These are phyloP conservation scores for Peromyscus maniculatus DNA, from an alignment of 2,113 vertebrate genomes.

Conservation along the genomic window DNA sequence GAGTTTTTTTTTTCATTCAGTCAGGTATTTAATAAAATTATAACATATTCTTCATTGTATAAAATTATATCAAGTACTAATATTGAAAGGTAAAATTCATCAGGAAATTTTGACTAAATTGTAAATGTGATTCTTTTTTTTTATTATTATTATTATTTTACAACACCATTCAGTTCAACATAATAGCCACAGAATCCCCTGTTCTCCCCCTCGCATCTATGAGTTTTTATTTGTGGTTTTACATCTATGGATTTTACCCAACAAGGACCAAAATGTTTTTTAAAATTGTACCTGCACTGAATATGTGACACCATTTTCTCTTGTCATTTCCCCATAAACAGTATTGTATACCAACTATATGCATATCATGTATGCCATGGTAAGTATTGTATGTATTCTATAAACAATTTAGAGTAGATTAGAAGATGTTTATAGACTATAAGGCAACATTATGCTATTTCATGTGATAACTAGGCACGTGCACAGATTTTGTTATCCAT, in stretches of 20 bases:
- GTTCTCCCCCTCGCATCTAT: too few species aligned
- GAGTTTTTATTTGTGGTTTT: not conserved
- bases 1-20: not conserved
- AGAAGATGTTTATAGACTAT: not conserved
- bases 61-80: not conserved
- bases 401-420: not conserved
- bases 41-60: not conserved
- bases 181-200: too few species aligned
- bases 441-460: not conserved
- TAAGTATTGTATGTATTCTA: not conserved
- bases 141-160: too few species aligned
- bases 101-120: not conserved
- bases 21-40: not conserved
- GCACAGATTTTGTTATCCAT: not conserved
- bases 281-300: not conserved
- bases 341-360: not conserved
- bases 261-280: not conserved
- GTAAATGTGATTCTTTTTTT: not conserved
- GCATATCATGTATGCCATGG: not conserved
- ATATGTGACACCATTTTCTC: not conserved
- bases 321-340: not conserved
- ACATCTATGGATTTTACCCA: not conserved
- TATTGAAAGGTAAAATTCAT: constrained; percentile 13
- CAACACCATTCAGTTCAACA: too few species aligned
- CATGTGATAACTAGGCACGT: not conserved